Conservation (phyloP, 2,113 vertebrate species). For the Pygoscelis antarcticus region DNA sequence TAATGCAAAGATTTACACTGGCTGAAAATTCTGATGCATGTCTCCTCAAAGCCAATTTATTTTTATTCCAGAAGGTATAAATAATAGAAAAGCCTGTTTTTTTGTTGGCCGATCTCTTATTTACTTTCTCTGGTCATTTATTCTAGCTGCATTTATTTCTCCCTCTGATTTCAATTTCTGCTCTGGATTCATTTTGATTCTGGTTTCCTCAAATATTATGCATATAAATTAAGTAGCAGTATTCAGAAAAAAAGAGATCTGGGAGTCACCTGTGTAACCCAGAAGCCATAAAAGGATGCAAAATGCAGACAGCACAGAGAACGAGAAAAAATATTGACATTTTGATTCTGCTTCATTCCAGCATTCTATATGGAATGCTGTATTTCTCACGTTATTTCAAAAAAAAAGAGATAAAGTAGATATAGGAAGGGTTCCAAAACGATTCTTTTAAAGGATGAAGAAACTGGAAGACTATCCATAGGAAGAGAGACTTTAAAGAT, state of each 20-base stretch:
- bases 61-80: slow-evolving; percentile 20
- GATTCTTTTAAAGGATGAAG: not conserved
- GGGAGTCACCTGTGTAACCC: not conserved
- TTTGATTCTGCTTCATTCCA: slow-evolving; percentile 21
- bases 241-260: not conserved
- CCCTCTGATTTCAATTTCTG: slow-evolving; percentile 42
- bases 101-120: not conserved
- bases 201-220: slow-evolving; percentile 24
- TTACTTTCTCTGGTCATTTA: slow-evolving; percentile 13
- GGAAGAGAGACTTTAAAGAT: not conserved
- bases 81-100: not conserved
- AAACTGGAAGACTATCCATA: not conserved
- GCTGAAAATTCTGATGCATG: not conserved
- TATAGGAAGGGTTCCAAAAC: not conserved
- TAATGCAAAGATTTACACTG: not conserved
- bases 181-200: slow-evolving; percentile 14
- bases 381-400: not conserved
- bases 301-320: not conserved
- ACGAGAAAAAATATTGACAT: not conserved
- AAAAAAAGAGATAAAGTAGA: not conserved
- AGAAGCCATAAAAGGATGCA: not conserved
- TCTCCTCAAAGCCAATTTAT: slow-evolving; percentile 2
- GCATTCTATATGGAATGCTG: not conserved
- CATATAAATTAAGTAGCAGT: slow-evolving; percentile 37
- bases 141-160: not conserved